These are phyloP conservation scores for Drosophila nr. fundita DNA, from an alignment of 2,888 invertebrate species.

Conservation along the genomic window DNA sequence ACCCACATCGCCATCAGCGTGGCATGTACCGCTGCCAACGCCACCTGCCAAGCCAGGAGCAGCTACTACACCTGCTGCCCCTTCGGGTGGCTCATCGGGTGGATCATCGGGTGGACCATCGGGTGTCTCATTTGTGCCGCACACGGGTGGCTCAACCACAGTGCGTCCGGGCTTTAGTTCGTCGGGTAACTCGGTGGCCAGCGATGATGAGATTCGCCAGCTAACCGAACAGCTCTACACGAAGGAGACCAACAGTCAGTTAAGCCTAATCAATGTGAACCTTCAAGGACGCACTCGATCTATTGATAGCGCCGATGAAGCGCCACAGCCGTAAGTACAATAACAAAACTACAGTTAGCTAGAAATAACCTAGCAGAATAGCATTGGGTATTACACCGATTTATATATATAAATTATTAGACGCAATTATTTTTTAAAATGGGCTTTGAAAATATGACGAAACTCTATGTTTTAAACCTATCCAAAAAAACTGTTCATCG, in stretches of 20 bases:
- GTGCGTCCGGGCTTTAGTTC: constrained; percentile 76
- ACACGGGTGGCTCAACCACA: constrained; percentile 65
- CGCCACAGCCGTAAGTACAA: constrained; percentile 90
- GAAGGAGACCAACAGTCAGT: constrained; percentile 91
- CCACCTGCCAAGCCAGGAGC: constrained; percentile 37
- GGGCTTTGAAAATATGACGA: background rate
- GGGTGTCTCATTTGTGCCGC: constrained; percentile 80
- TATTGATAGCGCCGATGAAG: constrained; percentile 89
- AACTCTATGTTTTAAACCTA: background rate
- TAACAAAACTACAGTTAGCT: background rate
- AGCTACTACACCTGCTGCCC: constrained; percentile 6
- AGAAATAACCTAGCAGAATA: background rate
- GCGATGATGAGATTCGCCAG: constrained; percentile 88
- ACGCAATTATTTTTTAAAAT: background rate
- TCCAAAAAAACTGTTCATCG: background rate
- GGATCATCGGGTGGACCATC: constrained; percentile 16
- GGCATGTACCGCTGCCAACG: constrained; percentile 71
- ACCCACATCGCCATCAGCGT: constrained; percentile 62
- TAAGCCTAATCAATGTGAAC: constrained; percentile 89
- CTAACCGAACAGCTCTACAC: constrained; percentile 90
- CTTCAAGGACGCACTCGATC: constrained; percentile 91
- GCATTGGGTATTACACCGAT: background rate
- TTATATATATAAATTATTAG: background rate
- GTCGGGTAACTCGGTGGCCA: constrained; percentile 86
- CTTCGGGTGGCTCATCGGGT: background rate